Evolutionary conservation across 2,113 vertebrate genomes (phyloP), one percentile per base, ranked within the genome.

Genomic region (Copsychus sechellarum): DNA sequence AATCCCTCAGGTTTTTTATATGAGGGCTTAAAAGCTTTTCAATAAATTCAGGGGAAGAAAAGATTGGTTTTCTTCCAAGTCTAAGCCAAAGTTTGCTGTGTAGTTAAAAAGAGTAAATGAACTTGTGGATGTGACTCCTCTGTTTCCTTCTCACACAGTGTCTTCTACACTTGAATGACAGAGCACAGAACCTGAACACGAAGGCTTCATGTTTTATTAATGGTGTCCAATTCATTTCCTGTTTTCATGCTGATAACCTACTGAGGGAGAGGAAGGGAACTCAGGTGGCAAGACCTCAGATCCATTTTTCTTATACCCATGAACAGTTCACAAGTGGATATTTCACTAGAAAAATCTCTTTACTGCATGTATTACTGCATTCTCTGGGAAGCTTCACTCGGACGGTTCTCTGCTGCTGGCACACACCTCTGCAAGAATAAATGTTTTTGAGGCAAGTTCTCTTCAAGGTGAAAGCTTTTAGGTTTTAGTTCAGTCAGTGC

Each of bases 191-290:
- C 91, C 89, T 65, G 93, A 97, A 93, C 96, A 95, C 74, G 57
- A 42, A 78, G 66, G 83, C 96, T 97, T 98, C 98, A 98, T 98
- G 98, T 98, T 97, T 98, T 98, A 98, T 98, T 98, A 97, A 98
- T 98, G 95, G 96, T 95, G 92, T 95, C 98, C 98, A 95, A 97
- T 96, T 94, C 96, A 54, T 96, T 98, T 97, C 97, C 98, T 98
- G 98, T 97, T 97, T 98, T 98, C 98, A 98, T 94, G 97, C 98
- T 98, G 98, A 98, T 98, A 98, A 98, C 97, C 97, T 94, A 58
- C 97, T 4, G 71, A 94, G 86, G 93, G 97, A 97, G 95, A 97
- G 96, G 96, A 97, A 96, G 95, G 92, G 97, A 96, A 97, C 91
- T 97, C 97, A 97, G 97, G 97, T 97, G 97, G 97, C 96, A 97